Percentiles rank a stretch among this genome's conserved stretches.
phyloP scores from a whole-genome alignment of 2,888 invertebrate genomes.

The Iselma pallidipennis region DNA sequence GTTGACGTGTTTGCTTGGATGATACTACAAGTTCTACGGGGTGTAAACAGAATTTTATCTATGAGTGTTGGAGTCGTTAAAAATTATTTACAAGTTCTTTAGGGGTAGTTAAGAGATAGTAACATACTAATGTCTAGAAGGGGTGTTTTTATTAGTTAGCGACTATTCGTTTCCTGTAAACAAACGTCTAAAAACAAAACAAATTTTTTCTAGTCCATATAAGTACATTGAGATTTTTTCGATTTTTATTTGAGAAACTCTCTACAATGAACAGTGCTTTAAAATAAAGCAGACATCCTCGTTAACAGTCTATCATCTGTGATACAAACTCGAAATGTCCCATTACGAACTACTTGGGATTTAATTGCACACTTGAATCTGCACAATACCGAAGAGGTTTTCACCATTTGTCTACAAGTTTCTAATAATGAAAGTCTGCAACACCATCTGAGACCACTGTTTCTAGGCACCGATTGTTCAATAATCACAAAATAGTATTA shows the following conservation, averaged over 20 bases:
- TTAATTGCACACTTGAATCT: slow-evolving; percentile 21
- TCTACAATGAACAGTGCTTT: not conserved
- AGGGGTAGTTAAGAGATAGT: not conserved
- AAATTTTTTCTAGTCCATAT: too few relatives aligned
- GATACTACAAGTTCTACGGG: not conserved
- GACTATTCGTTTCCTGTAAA: not conserved
- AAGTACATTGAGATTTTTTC: too few relatives aligned
- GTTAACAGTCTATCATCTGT: slow-evolving; percentile 20
- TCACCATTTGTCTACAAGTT: slow-evolving; percentile 13
- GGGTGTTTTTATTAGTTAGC: not conserved
- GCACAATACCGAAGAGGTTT: slow-evolving; percentile 12
- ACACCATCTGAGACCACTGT: slow-evolving; percentile 16
- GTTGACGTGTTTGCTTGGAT: not conserved
- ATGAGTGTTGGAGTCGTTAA: not conserved
- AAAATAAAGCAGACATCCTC: slow-evolving; percentile 11
- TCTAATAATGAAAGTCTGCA: slow-evolving; percentile 17
- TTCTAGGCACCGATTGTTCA: not conserved
- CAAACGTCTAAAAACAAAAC: too few relatives aligned
- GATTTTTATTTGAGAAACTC: too few relatives aligned
- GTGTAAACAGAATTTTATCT: not conserved
- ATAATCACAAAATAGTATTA: too few relatives aligned
- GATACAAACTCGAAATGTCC: slow-evolving; percentile 11
- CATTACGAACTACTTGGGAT: slow-evolving; percentile 11
- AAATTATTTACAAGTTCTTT: slow-evolving; percentile 1
- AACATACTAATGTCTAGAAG: not conserved